phyloP scores from a whole-genome alignment of 2,797 vertebrate species.

The Etheostoma perlongum region DNA sequence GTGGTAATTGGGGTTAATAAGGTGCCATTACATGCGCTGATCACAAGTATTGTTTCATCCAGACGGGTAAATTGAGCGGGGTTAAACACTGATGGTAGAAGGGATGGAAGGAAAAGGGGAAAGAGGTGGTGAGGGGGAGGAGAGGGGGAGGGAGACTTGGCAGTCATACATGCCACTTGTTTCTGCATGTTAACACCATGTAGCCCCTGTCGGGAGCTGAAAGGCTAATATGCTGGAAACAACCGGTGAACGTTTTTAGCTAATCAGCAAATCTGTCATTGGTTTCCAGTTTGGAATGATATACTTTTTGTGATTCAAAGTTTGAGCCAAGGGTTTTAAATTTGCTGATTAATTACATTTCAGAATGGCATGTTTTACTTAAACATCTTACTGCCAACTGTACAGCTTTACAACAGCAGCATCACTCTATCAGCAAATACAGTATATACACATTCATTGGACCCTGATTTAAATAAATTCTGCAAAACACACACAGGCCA shows the following conservation, averaged over 20 bases:
- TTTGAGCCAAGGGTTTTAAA: background rate
- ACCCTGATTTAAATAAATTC: background rate
- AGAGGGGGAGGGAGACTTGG: constrained; percentile 60
- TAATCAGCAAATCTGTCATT: constrained; percentile 43
- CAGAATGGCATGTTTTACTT: background rate
- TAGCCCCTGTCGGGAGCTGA: constrained; percentile 61
- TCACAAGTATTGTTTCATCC: constrained; percentile 89
- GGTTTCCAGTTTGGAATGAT: background rate
- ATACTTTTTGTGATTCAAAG: background rate
- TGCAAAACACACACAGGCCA: too few species aligned
- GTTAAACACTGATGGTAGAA: constrained; percentile 85
- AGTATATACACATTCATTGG: background rate
- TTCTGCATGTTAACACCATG: constrained; percentile 76
- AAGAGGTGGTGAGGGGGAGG: constrained; percentile 21
- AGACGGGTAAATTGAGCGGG: constrained; percentile 86
- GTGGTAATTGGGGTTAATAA: constrained; percentile 90
- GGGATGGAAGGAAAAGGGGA: constrained; percentile 64
- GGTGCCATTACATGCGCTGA: constrained; percentile 87
- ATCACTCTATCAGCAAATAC: background rate
- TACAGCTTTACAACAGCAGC: background rate
- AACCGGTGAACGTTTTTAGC: constrained; percentile 4
- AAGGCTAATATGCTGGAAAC: constrained; percentile 49
- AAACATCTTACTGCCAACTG: background rate
- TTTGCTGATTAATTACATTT: constrained; percentile 3
- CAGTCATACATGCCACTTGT: constrained; percentile 78